Evolutionary conservation across 2,888 invertebrate genomes (phyloP).

Genomic region (Zhuqinia jingwanae): DNA sequence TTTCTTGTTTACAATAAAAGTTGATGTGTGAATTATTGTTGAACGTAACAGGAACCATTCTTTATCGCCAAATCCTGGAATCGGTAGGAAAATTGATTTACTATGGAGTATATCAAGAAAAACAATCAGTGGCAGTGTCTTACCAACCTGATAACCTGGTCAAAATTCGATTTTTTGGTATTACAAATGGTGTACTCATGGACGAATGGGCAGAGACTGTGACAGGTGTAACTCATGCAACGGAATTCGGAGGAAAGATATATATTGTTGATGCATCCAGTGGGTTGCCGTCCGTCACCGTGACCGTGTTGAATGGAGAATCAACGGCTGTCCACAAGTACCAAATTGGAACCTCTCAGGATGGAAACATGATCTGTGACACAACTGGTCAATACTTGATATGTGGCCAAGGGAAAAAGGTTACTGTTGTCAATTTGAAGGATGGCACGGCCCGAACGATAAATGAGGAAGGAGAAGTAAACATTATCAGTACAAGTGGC

Average conservation of each 20-base stretch:
- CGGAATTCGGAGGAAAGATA: conserved; percentile 60
- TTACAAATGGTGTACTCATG: conserved; percentile 84
- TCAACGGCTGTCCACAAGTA: conserved; percentile 38
- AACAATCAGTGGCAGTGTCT: conserved; percentile 86
- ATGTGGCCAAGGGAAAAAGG: conserved; percentile 64
- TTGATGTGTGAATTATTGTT: too few species aligned
- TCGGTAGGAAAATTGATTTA: conserved; percentile 78
- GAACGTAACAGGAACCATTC: conserved; percentile 88
- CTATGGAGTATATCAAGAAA: conserved; percentile 80
- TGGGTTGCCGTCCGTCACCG: conserved; percentile 7
- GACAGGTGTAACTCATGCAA: conserved; percentile 61
- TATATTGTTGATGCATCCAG: conserved; percentile 58
- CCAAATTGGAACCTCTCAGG: conserved; percentile 19
- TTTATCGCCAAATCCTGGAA: conserved; percentile 93
- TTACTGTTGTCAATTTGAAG: conserved; percentile 71
- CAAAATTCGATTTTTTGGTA: conserved; percentile 89
- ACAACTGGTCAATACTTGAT: conserved; percentile 70
- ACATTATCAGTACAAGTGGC: conserved; percentile 58
- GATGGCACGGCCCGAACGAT: conserved; percentile 72
- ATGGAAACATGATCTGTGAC: conserved; percentile 46
- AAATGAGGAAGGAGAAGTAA: conserved; percentile 57
- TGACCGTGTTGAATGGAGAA: conserved; percentile 54
- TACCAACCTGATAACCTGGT: conserved; percentile 85
- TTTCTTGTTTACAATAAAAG: not conserved
- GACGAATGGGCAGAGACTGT: conserved; percentile 79